A percentile compares a stretch with the other conserved stretches of the same genome.
These are phyloP conservation scores for Sebastes oblongus DNA, from an alignment of 2,797 vertebrate species.

Conservation along the genomic window DNA sequence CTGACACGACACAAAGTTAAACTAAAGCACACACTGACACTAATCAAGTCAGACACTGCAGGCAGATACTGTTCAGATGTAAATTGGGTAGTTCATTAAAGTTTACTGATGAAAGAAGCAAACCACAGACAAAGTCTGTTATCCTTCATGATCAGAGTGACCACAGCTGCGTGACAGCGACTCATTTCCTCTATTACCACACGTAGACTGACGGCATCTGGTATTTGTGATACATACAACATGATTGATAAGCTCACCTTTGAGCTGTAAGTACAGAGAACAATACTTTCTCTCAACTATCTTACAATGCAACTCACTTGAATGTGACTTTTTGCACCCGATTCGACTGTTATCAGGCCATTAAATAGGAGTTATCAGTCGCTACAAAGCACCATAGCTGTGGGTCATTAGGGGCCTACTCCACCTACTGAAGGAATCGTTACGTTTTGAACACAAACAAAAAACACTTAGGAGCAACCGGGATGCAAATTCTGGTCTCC, in stretches of 20 bases:
- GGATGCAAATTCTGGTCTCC: too few species aligned
- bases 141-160: not conserved
- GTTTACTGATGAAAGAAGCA: not conserved
- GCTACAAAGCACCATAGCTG: too few species aligned
- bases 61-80: not conserved
- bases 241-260: not conserved
- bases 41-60: not conserved
- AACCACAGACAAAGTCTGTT: not conserved
- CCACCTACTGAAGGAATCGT: too few species aligned
- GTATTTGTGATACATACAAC: not conserved
- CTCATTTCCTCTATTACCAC: not conserved
- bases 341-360: too few species aligned
- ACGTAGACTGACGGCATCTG: not conserved
- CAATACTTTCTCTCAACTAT: not conserved
- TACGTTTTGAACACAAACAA: too few species aligned
- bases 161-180: not conserved
- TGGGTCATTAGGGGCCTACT: too few species aligned
- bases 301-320: not conserved
- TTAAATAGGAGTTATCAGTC: too few species aligned
- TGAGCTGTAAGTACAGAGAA: not conserved
- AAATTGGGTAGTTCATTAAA: not conserved
- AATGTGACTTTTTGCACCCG: too few species aligned
- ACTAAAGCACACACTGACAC: not conserved
- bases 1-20: not conserved
- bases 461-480: rapidly evolving